Evolutionary conservation across 2,113 vertebrate genomes (phyloP).

Genomic region (Glaucidium brasilianum): DNA sequence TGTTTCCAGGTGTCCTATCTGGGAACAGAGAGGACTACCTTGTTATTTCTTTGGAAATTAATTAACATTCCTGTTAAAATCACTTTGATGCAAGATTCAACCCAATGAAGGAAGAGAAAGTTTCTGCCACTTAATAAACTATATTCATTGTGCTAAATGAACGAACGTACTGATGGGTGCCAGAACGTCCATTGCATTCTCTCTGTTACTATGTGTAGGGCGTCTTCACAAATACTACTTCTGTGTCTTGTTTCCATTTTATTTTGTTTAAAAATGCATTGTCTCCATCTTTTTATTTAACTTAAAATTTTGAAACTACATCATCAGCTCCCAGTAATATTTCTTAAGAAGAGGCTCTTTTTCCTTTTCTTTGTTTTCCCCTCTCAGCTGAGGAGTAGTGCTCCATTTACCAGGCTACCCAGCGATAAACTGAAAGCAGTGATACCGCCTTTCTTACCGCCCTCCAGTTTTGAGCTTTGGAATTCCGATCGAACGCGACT

Average conservation of each 20-base stretch:
- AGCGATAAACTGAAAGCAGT: constrained; percentile 96
- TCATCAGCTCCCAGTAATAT: neutral
- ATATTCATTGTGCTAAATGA: neutral
- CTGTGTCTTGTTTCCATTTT: neutral
- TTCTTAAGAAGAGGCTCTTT: constrained; percentile 15
- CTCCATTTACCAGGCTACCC: constrained; percentile 90
- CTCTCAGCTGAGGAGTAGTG: constrained; percentile 82
- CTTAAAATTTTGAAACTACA: neutral
- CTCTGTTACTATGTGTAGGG: neutral
- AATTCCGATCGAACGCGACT: constrained; percentile 85
- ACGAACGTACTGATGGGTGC: neutral
- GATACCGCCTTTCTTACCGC: constrained; percentile 95
- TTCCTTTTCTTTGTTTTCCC: neutral
- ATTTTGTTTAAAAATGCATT: neutral
- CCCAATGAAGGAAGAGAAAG: neutral
- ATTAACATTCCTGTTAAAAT: neutral
- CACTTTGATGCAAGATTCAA: neutral
- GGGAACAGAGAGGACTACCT: neutral
- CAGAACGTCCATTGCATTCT: neutral
- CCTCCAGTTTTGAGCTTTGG: constrained; percentile 95
- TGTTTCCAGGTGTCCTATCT: neutral
- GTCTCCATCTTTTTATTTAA: neutral
- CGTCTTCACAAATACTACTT: neutral
- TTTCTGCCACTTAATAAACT: neutral
- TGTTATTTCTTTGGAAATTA: neutral